Evolutionary conservation across 2,113 vertebrate genomes (phyloP).

Genomic region (Brienomyrus longianalis): DNA sequence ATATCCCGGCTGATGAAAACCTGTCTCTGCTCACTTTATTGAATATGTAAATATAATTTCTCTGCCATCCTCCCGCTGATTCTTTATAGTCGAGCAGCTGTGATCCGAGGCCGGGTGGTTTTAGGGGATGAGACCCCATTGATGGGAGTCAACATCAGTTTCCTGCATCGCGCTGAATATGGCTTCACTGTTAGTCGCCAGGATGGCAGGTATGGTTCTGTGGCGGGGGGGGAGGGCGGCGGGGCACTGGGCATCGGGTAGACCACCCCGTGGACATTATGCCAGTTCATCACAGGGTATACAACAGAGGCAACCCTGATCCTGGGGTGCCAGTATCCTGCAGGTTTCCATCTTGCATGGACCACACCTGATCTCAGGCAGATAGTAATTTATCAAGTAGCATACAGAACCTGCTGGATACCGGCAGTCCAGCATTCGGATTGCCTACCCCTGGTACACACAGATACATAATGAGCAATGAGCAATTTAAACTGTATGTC

Average conservation of each 20-base stretch:
- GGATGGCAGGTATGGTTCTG: constrained; percentile 78
- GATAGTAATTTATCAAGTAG: background rate
- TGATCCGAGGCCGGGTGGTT: constrained; percentile 82
- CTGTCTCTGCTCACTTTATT: background rate
- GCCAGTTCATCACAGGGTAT: background rate
- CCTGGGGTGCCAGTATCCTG: background rate
- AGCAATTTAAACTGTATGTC: background rate
- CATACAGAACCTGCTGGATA: background rate
- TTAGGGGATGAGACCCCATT: constrained; percentile 82
- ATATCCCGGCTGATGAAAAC: background rate
- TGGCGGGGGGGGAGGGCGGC: no score
- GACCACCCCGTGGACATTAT: background rate
- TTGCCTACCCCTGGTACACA: background rate
- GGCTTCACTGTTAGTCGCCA: constrained; percentile 94
- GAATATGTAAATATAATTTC: background rate
- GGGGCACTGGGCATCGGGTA: no score
- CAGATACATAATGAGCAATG: background rate
- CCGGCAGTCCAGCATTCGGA: background rate
- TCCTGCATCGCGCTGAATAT: constrained; percentile 84
- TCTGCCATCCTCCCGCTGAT: background rate
- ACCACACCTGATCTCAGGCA: background rate
- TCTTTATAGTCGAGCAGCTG: constrained; percentile 72
- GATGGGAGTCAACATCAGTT: constrained; percentile 94
- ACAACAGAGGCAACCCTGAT: background rate
- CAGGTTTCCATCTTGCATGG: background rate